phyloP scores from a whole-genome alignment of 2,888 invertebrate genomes.

The Copidosoma aretas region DNA sequence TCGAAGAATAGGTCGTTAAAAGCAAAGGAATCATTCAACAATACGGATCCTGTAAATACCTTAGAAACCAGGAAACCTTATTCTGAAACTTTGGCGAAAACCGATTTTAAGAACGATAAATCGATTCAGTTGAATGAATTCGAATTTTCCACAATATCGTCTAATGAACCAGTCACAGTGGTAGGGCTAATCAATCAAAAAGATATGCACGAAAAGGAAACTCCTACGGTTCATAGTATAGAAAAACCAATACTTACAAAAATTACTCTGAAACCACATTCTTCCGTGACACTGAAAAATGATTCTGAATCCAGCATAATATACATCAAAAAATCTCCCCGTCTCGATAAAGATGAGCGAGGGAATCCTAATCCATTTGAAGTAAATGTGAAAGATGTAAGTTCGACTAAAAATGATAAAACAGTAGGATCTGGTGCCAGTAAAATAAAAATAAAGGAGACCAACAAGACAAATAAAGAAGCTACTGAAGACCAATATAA shows the following conservation, averaged over 20 bases:
- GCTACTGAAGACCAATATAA: constrained; percentile 58
- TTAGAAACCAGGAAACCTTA: background rate
- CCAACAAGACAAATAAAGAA: constrained; percentile 48
- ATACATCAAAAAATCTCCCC: constrained; percentile 55
- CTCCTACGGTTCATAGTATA: background rate
- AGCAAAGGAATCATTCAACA: no score
- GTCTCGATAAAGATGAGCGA: constrained; percentile 65
- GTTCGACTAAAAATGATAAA: constrained; percentile 14
- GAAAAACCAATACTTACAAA: background rate
- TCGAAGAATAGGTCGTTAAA: background rate
- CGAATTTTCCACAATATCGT: background rate
- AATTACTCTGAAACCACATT: background rate
- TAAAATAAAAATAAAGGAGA: background rate
- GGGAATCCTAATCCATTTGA: constrained; percentile 65
- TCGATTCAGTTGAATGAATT: background rate
- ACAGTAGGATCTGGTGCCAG: background rate
- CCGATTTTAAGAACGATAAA: no score
- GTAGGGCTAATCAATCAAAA: background rate
- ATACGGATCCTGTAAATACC: no score
- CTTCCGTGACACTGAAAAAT: constrained; percentile 26
- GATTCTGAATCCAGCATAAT: no score
- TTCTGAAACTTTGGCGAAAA: background rate
- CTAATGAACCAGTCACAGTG: background rate
- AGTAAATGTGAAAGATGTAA: constrained; percentile 50
- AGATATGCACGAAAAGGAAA: background rate